phyloP scores from a whole-genome alignment of 2,797 vertebrate species.

The Pelobates cultripes region DNA sequence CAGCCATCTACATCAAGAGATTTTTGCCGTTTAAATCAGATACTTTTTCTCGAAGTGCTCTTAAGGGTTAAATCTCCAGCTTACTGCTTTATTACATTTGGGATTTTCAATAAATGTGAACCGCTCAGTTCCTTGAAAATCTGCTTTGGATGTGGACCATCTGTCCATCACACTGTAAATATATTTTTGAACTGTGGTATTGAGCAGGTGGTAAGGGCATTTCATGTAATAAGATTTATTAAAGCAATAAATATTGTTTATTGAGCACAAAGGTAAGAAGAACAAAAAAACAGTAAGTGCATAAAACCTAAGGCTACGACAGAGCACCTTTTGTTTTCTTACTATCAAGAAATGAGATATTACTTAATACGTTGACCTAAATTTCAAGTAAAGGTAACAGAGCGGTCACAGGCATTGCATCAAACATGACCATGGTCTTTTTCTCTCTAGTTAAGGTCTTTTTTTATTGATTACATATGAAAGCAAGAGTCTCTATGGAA shows the following conservation, averaged over 20 bases:
- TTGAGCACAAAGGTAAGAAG: conserved; percentile 41
- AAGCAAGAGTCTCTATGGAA: too few species aligned
- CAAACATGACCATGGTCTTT: too few species aligned
- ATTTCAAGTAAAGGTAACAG: conserved; percentile 14
- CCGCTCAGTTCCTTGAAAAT: conserved; percentile 40
- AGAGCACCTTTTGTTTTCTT: conserved; percentile 3
- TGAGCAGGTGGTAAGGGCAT: conserved; percentile 43
- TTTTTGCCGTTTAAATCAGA: too few species aligned
- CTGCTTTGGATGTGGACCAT: conserved; percentile 44
- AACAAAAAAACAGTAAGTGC: conserved; percentile 21
- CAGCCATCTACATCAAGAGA: neutral
- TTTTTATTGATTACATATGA: too few species aligned
- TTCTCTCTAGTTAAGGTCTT: too few species aligned
- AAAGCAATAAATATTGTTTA: conserved; percentile 60
- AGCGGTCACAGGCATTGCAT: conserved; percentile 4
- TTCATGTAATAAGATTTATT: conserved; percentile 53
- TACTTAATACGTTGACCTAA: conserved; percentile 1
- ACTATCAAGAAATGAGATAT: conserved; percentile 10
- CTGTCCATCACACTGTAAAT: conserved; percentile 59
- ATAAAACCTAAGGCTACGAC: conserved; percentile 26
- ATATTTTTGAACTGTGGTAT: conserved; percentile 53
- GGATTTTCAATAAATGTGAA: conserved; percentile 57
- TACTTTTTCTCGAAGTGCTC: neutral
- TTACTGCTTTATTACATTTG: conserved; percentile 41
- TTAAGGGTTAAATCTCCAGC: conserved; percentile 38